Percentiles rank a stretch among this genome's conserved stretches.
Evolutionary conservation across 35 echinoderm and acorn worm genomes (phyloP).

Genomic region (Strongylocentrotus purpuratus): DNA sequence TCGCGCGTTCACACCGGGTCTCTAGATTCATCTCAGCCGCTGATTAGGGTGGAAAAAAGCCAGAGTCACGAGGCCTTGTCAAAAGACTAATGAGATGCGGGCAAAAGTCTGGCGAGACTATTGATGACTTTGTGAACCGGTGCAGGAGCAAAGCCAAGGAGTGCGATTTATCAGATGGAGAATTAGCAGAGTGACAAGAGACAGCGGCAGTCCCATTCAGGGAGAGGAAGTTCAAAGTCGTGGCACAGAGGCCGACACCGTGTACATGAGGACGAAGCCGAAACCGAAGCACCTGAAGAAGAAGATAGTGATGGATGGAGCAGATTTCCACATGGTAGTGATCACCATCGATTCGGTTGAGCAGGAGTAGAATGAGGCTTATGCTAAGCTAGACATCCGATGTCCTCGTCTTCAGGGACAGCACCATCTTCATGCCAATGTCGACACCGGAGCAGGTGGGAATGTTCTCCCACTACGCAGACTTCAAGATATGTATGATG

Average conservation of each 20-base stretch:
- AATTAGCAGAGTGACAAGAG: neutral
- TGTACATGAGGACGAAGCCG: neutral
- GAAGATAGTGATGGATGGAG: neutral
- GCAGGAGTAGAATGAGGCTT: neutral
- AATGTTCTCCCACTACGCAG: constrained; percentile 19
- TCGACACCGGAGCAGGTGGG: neutral
- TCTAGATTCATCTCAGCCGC: too few species aligned
- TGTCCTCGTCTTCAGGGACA: neutral
- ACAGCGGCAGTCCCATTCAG: neutral
- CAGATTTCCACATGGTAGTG: neutral
- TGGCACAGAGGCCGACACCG: neutral
- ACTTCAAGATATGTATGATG: neutral
- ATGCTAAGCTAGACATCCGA: neutral
- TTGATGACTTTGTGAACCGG: constrained; percentile 64
- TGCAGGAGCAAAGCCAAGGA: constrained; percentile 48
- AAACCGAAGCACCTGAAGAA: neutral
- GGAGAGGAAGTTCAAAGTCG: neutral
- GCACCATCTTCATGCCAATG: neutral
- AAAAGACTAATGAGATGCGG: constrained; percentile 42
- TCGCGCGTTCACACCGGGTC: too few species aligned
- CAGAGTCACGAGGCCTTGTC: too few species aligned
- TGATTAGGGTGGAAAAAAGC: too few species aligned
- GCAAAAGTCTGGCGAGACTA: neutral
- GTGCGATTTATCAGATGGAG: constrained; percentile 45
- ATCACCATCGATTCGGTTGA: constrained; percentile 7